Conservation (phyloP, 1,140 invertebrate genomes). For the Trachelipus rathkii region DNA sequence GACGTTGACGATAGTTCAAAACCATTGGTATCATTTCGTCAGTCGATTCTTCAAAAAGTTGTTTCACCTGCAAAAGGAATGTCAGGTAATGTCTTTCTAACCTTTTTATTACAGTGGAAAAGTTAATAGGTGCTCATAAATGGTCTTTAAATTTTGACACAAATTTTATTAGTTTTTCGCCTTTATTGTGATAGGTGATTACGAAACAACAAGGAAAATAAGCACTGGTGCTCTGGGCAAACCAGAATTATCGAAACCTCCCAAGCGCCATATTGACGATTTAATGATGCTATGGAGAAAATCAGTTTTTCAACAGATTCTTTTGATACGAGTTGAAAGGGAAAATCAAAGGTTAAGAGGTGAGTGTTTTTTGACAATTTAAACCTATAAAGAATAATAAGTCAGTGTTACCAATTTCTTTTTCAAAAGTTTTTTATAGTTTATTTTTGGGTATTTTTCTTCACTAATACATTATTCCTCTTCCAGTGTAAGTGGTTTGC, state of each 20-base stretch:
- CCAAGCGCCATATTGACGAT: slow-evolving; percentile 56
- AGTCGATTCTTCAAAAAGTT: not conserved
- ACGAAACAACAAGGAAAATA: not conserved
- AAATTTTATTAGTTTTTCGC: too few relatives aligned
- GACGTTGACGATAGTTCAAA: not conserved
- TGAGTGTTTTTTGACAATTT: slow-evolving; percentile 51
- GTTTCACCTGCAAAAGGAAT: slow-evolving; percentile 6
- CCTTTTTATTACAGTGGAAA: too few relatives aligned
- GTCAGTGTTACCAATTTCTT: too few relatives aligned
- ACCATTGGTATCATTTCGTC: not conserved
- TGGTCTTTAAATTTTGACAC: too few relatives aligned
- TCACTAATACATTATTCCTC: too few relatives aligned
- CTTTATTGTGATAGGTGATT: not conserved
- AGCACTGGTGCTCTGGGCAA: not conserved
- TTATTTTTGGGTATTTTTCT: too few relatives aligned
- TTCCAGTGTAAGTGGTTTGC: too few relatives aligned
- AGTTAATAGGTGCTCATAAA: too few relatives aligned
- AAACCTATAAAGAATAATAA: too few relatives aligned
- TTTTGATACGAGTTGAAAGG: slow-evolving; percentile 89
- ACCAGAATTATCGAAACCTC: not conserved
- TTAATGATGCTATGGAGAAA: slow-evolving; percentile 82
- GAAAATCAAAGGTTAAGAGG: slow-evolving; percentile 80
- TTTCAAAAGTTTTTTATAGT: too few relatives aligned
- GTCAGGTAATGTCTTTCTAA: not conserved
- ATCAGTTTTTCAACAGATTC: slow-evolving; percentile 84